Evolutionary conservation across 2,797 vertebrate species (phyloP).

Genomic region (Melanotaenia pygmaea): DNA sequence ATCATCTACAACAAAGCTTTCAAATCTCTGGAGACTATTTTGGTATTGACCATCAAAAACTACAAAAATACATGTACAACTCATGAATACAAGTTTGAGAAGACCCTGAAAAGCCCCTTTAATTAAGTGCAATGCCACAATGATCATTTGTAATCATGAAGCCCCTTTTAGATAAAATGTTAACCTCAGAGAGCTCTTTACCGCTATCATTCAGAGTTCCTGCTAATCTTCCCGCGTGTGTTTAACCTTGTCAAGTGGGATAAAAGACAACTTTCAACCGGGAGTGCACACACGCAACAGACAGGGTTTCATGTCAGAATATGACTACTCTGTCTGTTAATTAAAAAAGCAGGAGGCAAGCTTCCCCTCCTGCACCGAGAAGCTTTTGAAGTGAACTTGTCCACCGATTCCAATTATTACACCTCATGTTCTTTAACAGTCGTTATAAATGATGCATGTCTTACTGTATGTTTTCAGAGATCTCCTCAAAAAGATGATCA

Average conservation of each 20-base stretch:
- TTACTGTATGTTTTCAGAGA: slow-evolving; percentile 34
- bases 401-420: slow-evolving; percentile 35
- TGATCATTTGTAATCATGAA: slow-evolving; percentile 5
- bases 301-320: slow-evolving; percentile 44
- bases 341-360: slow-evolving; percentile 44
- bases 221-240: slow-evolving; percentile 31
- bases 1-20: slow-evolving; percentile 14
- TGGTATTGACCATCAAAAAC: slow-evolving; percentile 15
- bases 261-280: slow-evolving; percentile 44
- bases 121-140: slow-evolving; percentile 6
- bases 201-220: slow-evolving; percentile 19
- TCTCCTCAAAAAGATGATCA: slow-evolving; percentile 43
- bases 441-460: slow-evolving; percentile 44
- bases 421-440: slow-evolving; percentile 39
- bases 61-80: slow-evolving; percentile 8
- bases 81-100: not conserved
- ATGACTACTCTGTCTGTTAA: slow-evolving; percentile 52
- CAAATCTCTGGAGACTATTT: not conserved
- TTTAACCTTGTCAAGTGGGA: slow-evolving; percentile 55
- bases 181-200: slow-evolving; percentile 18
- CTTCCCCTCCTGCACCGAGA: slow-evolving; percentile 36
- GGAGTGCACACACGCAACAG: slow-evolving; percentile 24
- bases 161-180: slow-evolving; percentile 21
- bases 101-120: slow-evolving; percentile 1
- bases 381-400: slow-evolving; percentile 52